Percentiles rank a stretch among this genome's conserved stretches.
phyloP scores from a whole-genome alignment of 2,113 vertebrate genomes.

The Drymodes brunneopygia region DNA sequence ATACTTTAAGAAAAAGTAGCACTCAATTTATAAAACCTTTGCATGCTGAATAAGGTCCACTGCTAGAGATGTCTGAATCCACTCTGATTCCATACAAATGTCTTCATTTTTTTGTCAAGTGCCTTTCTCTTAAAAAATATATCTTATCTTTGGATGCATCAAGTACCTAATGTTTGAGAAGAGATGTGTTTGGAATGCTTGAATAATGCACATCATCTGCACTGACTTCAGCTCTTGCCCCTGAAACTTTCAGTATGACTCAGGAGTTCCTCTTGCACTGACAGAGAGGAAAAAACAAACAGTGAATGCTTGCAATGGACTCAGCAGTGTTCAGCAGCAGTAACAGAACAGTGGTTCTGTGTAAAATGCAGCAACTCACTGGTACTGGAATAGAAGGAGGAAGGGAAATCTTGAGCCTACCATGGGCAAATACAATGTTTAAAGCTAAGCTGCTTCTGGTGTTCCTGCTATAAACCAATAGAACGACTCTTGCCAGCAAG shows the following conservation, averaged over 20 bases:
- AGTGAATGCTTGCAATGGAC: background rate
- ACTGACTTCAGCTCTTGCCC: background rate
- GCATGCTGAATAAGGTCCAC: background rate
- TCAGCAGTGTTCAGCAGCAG: background rate
- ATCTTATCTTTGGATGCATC: background rate
- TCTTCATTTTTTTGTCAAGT: background rate
- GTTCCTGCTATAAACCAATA: background rate
- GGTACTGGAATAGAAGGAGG: background rate
- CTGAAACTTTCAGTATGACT: background rate
- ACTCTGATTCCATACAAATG: background rate
- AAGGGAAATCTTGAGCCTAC: background rate
- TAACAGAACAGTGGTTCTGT: background rate
- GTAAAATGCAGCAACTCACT: background rate
- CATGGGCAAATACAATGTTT: background rate
- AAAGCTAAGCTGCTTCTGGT: background rate
- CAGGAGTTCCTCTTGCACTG: background rate
- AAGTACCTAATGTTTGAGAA: background rate
- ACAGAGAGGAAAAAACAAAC: background rate
- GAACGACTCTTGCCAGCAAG: background rate
- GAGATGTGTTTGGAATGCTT: background rate
- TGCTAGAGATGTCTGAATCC: background rate
- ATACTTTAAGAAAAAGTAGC: background rate
- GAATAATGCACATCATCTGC: background rate
- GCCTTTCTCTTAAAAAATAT: background rate
- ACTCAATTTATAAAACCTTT: background rate